Evolutionary conservation across 1,140 invertebrate genomes (phyloP).

Genomic region (Leptinotarsa texana): DNA sequence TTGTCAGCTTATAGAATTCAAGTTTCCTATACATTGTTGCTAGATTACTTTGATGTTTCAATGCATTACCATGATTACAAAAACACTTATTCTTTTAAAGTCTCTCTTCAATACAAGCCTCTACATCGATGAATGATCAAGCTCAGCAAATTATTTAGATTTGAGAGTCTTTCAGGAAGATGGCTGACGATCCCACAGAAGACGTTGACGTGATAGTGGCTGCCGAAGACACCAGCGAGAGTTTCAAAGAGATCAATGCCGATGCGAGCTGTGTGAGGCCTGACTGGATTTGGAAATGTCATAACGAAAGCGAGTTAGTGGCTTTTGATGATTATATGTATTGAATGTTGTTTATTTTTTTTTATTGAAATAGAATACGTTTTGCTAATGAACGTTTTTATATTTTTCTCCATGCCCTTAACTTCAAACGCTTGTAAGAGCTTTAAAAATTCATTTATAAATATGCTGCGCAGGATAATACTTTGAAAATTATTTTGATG

Average conservation of each 20-base stretch:
- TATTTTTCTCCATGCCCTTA: no score
- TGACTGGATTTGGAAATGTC: slow-evolving; percentile 49
- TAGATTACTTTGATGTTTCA: slow-evolving; percentile 19
- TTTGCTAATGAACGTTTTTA: neutral
- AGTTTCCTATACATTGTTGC: slow-evolving; percentile 6
- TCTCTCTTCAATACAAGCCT: no score
- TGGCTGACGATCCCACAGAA: slow-evolving; percentile 29
- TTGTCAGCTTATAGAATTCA: neutral
- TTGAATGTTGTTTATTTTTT: slow-evolving; percentile 16
- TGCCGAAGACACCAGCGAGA: slow-evolving; percentile 33
- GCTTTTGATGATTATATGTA: slow-evolving; percentile 40
- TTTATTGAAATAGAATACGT: neutral
- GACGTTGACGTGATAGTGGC: slow-evolving; percentile 43
- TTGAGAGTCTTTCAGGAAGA: slow-evolving; percentile 28
- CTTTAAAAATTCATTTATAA: no score
- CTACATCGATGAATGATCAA: no score
- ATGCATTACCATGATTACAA: slow-evolving; percentile 1
- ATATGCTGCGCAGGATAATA: no score
- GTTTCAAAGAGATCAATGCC: slow-evolving; percentile 36
- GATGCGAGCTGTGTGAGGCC: slow-evolving; percentile 37
- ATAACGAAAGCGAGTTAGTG: slow-evolving; percentile 42
- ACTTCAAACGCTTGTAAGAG: no score
- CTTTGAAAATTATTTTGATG: no score
- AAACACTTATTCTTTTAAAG: neutral
- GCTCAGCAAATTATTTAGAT: neutral